Percentiles rank a stretch among this genome's conserved stretches.
Conservation (phyloP, 2,797 vertebrate genomes). For the Chelon labrosus region DNA sequence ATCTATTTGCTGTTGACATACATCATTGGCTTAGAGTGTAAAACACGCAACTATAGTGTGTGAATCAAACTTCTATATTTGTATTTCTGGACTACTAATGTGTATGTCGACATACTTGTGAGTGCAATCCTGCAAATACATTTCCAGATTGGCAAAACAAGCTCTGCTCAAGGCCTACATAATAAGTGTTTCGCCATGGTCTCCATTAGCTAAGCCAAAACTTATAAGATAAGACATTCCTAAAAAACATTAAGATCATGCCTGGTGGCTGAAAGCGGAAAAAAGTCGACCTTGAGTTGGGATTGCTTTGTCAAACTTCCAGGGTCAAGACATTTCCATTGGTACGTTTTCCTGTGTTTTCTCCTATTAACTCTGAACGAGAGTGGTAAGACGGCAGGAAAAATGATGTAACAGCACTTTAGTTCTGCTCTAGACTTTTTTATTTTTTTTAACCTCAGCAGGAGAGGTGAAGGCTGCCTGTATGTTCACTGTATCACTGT, state of each 20-base stretch:
- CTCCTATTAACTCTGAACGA: slow-evolving; percentile 8
- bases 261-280: not conserved
- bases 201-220: slow-evolving; percentile 1
- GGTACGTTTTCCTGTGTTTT: not conserved
- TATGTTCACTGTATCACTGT: slow-evolving; percentile 7
- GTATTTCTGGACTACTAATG: not conserved
- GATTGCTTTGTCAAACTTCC: not conserved
- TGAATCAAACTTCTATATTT: not conserved
- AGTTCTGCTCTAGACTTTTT: slow-evolving; percentile 26
- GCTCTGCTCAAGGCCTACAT: not conserved
- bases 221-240: no score
- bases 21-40: not conserved
- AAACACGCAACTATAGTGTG: not conserved
- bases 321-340: not conserved
- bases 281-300: not conserved
- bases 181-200: not conserved
- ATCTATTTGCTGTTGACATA: not conserved
- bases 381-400: not conserved
- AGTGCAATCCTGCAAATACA: not conserved
- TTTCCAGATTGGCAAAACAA: not conserved
- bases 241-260: not conserved
- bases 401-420: slow-evolving; percentile 21
- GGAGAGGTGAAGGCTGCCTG: slow-evolving; percentile 13
- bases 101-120: slow-evolving; percentile 21
- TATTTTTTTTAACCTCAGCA: slow-evolving; percentile 1